Evolutionary conservation across 2,113 vertebrate species (phyloP).

Genomic region (Saguinus midas): DNA sequence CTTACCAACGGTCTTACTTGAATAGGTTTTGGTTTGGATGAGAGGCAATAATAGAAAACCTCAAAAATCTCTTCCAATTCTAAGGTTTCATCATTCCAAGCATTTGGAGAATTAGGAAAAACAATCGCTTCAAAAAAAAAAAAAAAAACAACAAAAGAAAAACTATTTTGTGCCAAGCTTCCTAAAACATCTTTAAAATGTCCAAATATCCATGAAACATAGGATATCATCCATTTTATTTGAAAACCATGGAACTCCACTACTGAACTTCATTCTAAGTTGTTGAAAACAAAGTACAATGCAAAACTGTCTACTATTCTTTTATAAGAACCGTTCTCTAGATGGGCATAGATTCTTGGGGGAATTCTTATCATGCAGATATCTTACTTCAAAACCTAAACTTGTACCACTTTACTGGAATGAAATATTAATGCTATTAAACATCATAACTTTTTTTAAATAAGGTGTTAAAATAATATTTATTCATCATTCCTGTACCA

Average conservation of each 20-base stretch:
- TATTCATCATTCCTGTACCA: neutral
- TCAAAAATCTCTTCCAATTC: neutral
- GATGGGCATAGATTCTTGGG: neutral
- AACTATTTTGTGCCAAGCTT: slow-evolving; percentile 8
- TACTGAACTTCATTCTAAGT: neutral
- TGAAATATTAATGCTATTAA: slow-evolving; percentile 51
- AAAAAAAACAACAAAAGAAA: neutral
- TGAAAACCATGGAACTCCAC: neutral
- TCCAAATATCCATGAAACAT: neutral
- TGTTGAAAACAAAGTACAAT: slow-evolving; percentile 31
- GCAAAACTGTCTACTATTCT: neutral
- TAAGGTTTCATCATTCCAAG: neutral
- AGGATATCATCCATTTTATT: neutral
- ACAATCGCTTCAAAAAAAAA: neutral
- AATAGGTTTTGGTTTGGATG: neutral
- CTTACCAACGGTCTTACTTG: neutral
- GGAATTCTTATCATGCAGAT: neutral
- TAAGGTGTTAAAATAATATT: slow-evolving; percentile 36
- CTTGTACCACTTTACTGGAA: neutral
- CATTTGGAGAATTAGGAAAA: neutral
- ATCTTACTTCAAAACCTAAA: slow-evolving; percentile 35
- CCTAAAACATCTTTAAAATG: slow-evolving; percentile 43
- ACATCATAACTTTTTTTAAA: neutral
- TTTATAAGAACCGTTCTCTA: slow-evolving; percentile 9
- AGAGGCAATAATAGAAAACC: neutral